Evolutionary conservation across 2,888 invertebrate species (phyloP), one percentile per base, ranked within the genome.

Genomic region (Dermolepida albohirtum): DNA sequence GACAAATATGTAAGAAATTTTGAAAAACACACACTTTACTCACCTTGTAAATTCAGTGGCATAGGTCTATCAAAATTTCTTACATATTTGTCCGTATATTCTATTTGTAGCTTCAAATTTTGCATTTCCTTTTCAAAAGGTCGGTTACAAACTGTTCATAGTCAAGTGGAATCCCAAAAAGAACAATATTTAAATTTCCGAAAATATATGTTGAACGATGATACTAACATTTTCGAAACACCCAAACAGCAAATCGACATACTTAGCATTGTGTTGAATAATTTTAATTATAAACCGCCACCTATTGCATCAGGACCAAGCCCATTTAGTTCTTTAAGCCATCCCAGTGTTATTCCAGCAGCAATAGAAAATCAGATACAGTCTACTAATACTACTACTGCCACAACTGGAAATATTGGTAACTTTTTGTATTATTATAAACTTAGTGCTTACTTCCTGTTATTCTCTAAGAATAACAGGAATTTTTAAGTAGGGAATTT

Each of bases 21-120:
- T n/a, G n/a, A n/a, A n/a, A n/a, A 12, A 96, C 96, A 67, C 96
- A 83, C 39, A 96, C 90, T 76, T 96, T 89, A 1, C 94, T 92
- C 79, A 94, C 94, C 80, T 89, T 80, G 94, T 94, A 80, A 92
- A 94, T 1, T 89, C 96, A 76, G 90, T 96, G 39, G 93, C 93
- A 0, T 83, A 96, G 67, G 96, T 96, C n/a, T n/a, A n/a, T n/a
- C n/a, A n/a, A n/a, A n/a, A n/a, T n/a, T n/a, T n/a, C n/a, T 87
- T 77, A 93, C 87, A 79, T 91, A 90, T 73, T 89, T 90, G 76
- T 92, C 92, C 6, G 91, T 89, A 41, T 89, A 87, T 74, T 91
- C 89, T 69, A 93, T 91, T 81, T 92, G 91, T 64, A 89, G 86
- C 70, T 91, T 87, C 71, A 92, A 88, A 17, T 85, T 81, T 75